phyloP scores from a whole-genome alignment of 2,797 vertebrate species.

The Vespertilio murinus region DNA sequence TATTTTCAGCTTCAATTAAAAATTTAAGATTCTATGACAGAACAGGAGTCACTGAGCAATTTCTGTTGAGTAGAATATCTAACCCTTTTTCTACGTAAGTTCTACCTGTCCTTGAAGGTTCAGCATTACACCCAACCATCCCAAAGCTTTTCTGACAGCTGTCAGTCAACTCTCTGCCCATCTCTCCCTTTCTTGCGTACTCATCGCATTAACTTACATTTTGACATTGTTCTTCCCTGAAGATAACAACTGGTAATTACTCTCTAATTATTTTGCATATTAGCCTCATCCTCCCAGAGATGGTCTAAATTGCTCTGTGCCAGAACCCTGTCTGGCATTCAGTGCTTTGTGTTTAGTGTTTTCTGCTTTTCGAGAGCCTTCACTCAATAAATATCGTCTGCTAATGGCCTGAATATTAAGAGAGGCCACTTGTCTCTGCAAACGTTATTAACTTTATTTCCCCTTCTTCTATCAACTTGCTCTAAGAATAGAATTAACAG shows the following conservation, averaged over 20 bases:
- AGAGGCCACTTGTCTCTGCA: background rate
- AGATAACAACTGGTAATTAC: background rate
- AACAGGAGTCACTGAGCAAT: background rate
- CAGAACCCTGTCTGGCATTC: background rate
- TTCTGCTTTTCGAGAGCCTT: background rate
- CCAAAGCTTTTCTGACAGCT: background rate
- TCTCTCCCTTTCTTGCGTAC: background rate
- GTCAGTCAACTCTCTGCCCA: background rate
- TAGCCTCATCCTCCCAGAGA: background rate
- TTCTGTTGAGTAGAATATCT: background rate
- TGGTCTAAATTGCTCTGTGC: background rate
- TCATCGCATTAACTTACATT: background rate
- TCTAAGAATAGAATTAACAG: constrained; percentile 45
- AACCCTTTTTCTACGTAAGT: background rate
- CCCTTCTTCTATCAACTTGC: background rate
- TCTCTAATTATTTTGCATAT: background rate
- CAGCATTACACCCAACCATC: background rate
- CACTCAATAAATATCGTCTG: background rate
- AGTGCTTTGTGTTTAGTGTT: background rate
- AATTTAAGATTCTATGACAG: background rate
- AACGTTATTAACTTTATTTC: background rate
- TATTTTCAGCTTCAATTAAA: constrained; percentile 46
- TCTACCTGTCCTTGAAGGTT: background rate
- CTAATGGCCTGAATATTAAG: background rate
- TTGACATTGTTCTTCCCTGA: background rate